Evolutionary conservation across 2,797 vertebrate genomes (phyloP).

Genomic region (Pygocentrus nattereri): DNA sequence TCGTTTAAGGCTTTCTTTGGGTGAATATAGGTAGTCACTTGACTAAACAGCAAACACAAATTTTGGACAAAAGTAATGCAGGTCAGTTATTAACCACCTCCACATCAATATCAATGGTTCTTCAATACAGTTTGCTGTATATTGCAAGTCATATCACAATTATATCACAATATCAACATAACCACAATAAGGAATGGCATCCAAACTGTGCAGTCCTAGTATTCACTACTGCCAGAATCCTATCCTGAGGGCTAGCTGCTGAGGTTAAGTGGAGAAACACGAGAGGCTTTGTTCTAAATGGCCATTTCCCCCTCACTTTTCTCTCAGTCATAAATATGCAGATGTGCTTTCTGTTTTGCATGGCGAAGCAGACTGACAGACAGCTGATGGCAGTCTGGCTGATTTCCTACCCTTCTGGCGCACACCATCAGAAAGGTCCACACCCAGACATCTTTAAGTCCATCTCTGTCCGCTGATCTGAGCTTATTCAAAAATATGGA

Average conservation of each 20-base stretch:
- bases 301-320: constrained; percentile 1
- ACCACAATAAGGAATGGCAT: background rate
- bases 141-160: too few relatives aligned
- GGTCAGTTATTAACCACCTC: too few relatives aligned
- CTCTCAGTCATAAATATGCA: constrained; percentile 52
- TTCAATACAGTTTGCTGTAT: too few relatives aligned
- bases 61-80: too few relatives aligned
- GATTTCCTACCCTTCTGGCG: constrained; percentile 40
- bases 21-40: too few relatives aligned
- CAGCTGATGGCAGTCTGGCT: constrained; percentile 28
- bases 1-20: too few relatives aligned
- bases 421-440: constrained; percentile 28
- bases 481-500: constrained; percentile 49
- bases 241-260: background rate
- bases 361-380: constrained; percentile 26
- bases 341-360: constrained; percentile 46
- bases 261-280: background rate
- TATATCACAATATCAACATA: background rate
- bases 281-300: constrained; percentile 19
- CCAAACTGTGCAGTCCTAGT: background rate
- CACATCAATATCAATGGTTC: too few relatives aligned
- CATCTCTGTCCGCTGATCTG: constrained; percentile 40
- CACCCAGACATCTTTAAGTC: constrained; percentile 47
- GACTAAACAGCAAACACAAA: too few relatives aligned
- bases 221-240: background rate